phyloP scores from a whole-genome alignment of 2,797 vertebrate genomes.

The Acipenser ruthenus region DNA sequence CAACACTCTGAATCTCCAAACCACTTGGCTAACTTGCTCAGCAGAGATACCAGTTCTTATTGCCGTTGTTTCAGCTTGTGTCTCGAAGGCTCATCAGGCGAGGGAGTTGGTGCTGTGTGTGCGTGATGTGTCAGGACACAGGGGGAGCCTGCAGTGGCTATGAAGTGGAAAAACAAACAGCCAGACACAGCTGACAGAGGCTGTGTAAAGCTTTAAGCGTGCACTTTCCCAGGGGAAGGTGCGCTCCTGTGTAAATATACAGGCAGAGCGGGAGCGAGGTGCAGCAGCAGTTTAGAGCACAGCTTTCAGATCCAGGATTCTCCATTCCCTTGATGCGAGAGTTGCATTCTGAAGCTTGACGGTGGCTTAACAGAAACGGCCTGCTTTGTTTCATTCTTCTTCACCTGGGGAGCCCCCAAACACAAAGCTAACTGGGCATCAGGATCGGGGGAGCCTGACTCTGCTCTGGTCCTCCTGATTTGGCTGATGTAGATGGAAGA shows the following conservation, averaged over 20 bases:
- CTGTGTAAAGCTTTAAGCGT: neutral
- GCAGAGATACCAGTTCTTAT: no score
- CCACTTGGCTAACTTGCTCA: no score
- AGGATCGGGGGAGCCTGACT: neutral
- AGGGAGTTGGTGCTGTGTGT: no score
- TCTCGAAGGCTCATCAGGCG: no score
- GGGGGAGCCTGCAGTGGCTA: no score
- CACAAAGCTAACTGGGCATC: neutral
- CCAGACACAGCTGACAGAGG: neutral
- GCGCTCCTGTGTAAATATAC: conserved; percentile 1
- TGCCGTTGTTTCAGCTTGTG: no score
- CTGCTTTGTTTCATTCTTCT: conserved; percentile 6
- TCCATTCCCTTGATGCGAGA: neutral
- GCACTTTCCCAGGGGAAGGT: neutral
- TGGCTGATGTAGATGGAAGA: neutral
- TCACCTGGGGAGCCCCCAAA: neutral
- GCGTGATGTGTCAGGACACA: no score
- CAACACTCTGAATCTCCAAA: no score
- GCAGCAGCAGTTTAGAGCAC: conserved; percentile 8
- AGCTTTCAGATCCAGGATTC: neutral
- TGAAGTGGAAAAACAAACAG: no score
- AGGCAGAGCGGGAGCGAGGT: neutral
- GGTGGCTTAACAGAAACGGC: neutral
- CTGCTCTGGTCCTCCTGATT: neutral
- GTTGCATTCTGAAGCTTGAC: neutral